Conservation (phyloP, 2,113 vertebrate genomes). For the Manacus vitellinus region DNA sequence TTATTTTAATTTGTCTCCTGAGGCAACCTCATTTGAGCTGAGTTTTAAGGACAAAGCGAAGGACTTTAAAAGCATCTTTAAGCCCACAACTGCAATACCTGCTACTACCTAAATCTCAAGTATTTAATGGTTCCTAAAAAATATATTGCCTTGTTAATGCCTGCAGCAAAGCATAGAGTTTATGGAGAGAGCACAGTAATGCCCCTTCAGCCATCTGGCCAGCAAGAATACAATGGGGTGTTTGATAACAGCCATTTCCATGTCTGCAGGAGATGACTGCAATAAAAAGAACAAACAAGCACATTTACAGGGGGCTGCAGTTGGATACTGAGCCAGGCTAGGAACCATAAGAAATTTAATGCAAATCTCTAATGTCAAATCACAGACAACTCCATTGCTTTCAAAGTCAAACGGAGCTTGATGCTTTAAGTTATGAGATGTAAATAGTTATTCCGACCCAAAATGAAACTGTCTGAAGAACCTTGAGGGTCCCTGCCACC, state of each 20-base stretch:
- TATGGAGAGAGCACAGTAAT: conserved; percentile 54
- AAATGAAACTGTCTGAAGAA: not conserved
- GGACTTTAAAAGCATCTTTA: conserved; percentile 47
- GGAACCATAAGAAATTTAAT: not conserved
- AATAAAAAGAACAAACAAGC: conserved; percentile 66
- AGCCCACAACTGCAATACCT: conserved; percentile 27
- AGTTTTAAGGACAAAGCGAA: conserved; percentile 48
- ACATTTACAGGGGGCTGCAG: conserved; percentile 39
- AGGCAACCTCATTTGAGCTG: conserved; percentile 35
- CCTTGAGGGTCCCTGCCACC: not conserved
- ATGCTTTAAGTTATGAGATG: not conserved
- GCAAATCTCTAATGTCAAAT: conserved; percentile 8
- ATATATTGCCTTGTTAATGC: conserved; percentile 68
- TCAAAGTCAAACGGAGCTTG: conserved; percentile 45
- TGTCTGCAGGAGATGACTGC: conserved; percentile 57
- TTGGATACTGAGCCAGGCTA: not conserved
- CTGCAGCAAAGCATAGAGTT: conserved; percentile 54
- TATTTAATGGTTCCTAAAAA: conserved; percentile 68
- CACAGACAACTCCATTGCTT: not conserved
- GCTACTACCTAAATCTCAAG: conserved; percentile 55
- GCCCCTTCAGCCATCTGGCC: conserved; percentile 71
- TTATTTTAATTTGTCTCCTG: conserved; percentile 55
- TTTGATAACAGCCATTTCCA: conserved; percentile 39
- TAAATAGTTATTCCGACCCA: not conserved
- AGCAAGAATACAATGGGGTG: conserved; percentile 52